These are phyloP conservation scores for Omphaloscelis lunosa DNA, from an alignment of 2,888 invertebrate genomes.

Conservation along the genomic window DNA sequence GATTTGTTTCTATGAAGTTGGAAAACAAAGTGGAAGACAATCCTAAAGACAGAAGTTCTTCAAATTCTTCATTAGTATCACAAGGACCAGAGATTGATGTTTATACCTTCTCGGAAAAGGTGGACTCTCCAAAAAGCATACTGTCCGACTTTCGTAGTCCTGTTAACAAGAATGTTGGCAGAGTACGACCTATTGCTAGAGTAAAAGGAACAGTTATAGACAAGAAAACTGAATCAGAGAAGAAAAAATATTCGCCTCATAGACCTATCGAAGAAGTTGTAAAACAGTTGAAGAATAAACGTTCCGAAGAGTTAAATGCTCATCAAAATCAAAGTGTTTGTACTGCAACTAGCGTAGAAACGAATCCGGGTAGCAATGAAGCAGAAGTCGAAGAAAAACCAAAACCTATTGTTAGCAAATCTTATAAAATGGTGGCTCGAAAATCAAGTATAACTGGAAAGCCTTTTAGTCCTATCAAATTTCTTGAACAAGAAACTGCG, in stretches of 20 bases:
- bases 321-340: slow-evolving; percentile 67
- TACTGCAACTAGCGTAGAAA: slow-evolving; percentile 68
- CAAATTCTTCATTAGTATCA: slow-evolving; percentile 81
- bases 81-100: slow-evolving; percentile 88
- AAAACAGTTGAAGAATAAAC: slow-evolving; percentile 86
- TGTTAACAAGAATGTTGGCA: slow-evolving; percentile 83
- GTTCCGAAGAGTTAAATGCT: slow-evolving; percentile 80
- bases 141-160: slow-evolving; percentile 86
- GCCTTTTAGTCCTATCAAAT: slow-evolving; percentile 87
- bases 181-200: slow-evolving; percentile 88
- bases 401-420: slow-evolving; percentile 87
- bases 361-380: slow-evolving; percentile 67
- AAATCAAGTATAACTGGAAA: slow-evolving; percentile 89
- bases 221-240: slow-evolving; percentile 85
- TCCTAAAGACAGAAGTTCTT: slow-evolving; percentile 79
- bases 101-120: slow-evolving; percentile 88
- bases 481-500: slow-evolving; percentile 80
- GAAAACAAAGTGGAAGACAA: slow-evolving; percentile 82
- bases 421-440: slow-evolving; percentile 89
- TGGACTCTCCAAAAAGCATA: slow-evolving; percentile 88
- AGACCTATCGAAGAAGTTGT: slow-evolving; percentile 88
- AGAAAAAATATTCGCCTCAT: slow-evolving; percentile 87
- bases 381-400: slow-evolving; percentile 80
- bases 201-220: slow-evolving; percentile 89
- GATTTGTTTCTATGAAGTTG: slow-evolving; percentile 85